Evolutionary conservation across 2,888 invertebrate species (phyloP).

Genomic region (Bellardia pandia): DNA sequence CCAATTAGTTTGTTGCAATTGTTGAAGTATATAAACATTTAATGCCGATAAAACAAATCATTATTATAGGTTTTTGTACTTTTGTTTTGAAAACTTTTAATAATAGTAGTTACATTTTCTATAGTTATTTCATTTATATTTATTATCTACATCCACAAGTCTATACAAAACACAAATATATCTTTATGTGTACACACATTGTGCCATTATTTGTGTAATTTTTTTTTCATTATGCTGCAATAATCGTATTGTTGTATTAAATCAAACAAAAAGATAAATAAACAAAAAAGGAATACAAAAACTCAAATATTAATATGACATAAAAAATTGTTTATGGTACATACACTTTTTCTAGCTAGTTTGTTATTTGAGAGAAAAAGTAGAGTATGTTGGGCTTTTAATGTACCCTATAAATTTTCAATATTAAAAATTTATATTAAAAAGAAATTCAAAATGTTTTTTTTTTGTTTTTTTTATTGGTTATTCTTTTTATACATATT

Average conservation of each 20-base stretch:
- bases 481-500: too few relatives aligned
- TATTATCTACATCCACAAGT: conserved; percentile 35
- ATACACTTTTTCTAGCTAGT: neutral
- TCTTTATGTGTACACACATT: conserved; percentile 29
- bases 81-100: conserved; percentile 32
- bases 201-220: conserved; percentile 49
- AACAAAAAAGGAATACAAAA: neutral
- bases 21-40: conserved; percentile 31
- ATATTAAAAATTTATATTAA: neutral
- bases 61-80: conserved; percentile 27
- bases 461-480: too few relatives aligned
- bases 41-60: conserved; percentile 31
- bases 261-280: conserved; percentile 29
- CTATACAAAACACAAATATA: conserved; percentile 12
- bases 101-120: conserved; percentile 48
- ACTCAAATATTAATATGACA: neutral
- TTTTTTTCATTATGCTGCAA: conserved; percentile 31
- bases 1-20: conserved; percentile 26
- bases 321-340: neutral
- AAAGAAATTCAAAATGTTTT: too few relatives aligned
- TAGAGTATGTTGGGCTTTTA: neutral
- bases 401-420: neutral
- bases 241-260: conserved; percentile 51
- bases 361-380: neutral
- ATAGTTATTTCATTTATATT: conserved; percentile 40